Percentiles rank a stretch among this genome's conserved stretches.
These are phyloP conservation scores for Micropoecilia bifurca DNA, from an alignment of 2,797 vertebrate species.

Conservation along the genomic window DNA sequence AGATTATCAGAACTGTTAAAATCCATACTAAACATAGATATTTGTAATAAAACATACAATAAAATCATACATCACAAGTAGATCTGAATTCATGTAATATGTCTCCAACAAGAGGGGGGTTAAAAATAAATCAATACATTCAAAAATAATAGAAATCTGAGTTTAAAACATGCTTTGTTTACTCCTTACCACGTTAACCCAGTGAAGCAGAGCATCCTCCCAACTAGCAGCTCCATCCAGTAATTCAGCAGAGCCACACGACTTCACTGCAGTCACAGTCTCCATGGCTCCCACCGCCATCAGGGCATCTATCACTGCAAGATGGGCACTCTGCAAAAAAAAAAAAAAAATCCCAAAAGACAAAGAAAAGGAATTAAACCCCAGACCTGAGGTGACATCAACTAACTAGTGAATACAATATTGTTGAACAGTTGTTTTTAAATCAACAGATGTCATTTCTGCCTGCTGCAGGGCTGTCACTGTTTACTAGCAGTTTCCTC, in stretches of 20 bases:
- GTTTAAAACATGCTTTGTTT: neutral
- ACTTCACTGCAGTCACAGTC: slow-evolving; percentile 79
- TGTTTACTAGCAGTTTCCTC: slow-evolving; percentile 47
- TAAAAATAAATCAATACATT: neutral
- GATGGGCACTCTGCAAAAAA: slow-evolving; percentile 84
- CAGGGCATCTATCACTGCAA: slow-evolving; percentile 89
- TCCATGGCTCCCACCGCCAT: slow-evolving; percentile 88
- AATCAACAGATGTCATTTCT: slow-evolving; percentile 10
- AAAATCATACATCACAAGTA: neutral
- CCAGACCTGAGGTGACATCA: slow-evolving; percentile 13
- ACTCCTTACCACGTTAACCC: slow-evolving; percentile 88
- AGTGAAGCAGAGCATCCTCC: slow-evolving; percentile 87
- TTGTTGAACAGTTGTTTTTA: slow-evolving; percentile 30
- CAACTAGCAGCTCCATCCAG: slow-evolving; percentile 76
- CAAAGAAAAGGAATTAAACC: slow-evolving; percentile 29
- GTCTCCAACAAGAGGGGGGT: neutral
- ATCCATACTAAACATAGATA: neutral
- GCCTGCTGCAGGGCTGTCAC: neutral
- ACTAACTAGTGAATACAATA: slow-evolving; percentile 49
- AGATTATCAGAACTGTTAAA: slow-evolving; percentile 2
- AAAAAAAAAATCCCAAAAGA: slow-evolving; percentile 46
- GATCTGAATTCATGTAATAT: neutral
- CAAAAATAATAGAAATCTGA: slow-evolving; percentile 1
- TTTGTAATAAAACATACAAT: neutral
- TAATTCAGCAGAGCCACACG: slow-evolving; percentile 69